Evolutionary conservation across 2,113 vertebrate species (phyloP).

Genomic region (Pseudonaja textilis): DNA sequence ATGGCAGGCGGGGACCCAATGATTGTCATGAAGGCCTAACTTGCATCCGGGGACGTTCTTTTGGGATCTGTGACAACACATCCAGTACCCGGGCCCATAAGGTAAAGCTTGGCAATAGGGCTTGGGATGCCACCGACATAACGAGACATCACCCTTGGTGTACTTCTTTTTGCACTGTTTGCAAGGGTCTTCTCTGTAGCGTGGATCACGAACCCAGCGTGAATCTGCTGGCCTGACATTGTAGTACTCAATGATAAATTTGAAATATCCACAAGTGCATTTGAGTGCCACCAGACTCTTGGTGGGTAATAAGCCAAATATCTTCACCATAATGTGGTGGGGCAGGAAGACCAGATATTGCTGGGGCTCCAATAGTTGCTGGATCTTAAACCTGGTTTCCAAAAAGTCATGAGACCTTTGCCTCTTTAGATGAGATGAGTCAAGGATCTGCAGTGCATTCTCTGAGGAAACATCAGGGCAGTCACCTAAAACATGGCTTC

Average conservation of each 20-base stretch:
- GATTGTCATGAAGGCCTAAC: slow-evolving; percentile 94
- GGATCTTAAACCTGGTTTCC: slow-evolving; percentile 86
- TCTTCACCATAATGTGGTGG: slow-evolving; percentile 88
- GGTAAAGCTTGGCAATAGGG: slow-evolving; percentile 93
- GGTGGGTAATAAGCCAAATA: slow-evolving; percentile 86
- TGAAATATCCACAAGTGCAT: slow-evolving; percentile 90
- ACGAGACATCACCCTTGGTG: slow-evolving; percentile 85
- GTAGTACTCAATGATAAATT: slow-evolving; percentile 87
- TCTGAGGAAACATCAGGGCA: slow-evolving; percentile 26
- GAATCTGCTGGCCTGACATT: slow-evolving; percentile 89
- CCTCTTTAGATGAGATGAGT: slow-evolving; percentile 67
- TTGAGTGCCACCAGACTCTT: slow-evolving; percentile 89
- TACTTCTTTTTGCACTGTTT: slow-evolving; percentile 95
- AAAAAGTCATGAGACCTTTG: slow-evolving; percentile 86
- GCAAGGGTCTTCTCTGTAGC: slow-evolving; percentile 93
- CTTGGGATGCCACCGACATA: slow-evolving; percentile 96
- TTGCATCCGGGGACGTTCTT: slow-evolving; percentile 89
- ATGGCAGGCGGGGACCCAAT: slow-evolving; percentile 90
- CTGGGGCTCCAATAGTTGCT: slow-evolving; percentile 90
- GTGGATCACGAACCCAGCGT: slow-evolving; percentile 92
- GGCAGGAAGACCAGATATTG: slow-evolving; percentile 87
- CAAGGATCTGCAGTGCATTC: slow-evolving; percentile 54
- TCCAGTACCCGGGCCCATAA: slow-evolving; percentile 93
- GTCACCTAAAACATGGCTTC: not conserved
- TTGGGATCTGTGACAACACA: slow-evolving; percentile 88